phyloP scores from a whole-genome alignment of 2,888 invertebrate genomes.

The Thymelicus acteon region DNA sequence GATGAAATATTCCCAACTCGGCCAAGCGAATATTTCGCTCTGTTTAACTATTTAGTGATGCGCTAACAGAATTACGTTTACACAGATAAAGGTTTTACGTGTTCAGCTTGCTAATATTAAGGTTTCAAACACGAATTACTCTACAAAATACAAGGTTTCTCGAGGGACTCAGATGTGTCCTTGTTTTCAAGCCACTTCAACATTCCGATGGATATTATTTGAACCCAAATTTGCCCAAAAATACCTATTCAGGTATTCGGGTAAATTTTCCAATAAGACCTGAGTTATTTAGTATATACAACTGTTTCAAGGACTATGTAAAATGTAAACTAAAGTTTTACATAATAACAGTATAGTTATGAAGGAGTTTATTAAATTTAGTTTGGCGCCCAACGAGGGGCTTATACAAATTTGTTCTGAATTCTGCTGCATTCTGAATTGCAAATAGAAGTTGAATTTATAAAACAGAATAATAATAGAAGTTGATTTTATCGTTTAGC shows the following conservation, averaged over 20 bases:
- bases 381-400: constrained; percentile 48
- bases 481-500: too few species aligned
- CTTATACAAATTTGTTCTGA: neutral
- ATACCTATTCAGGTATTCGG: constrained; percentile 20
- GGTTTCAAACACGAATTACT: constrained; percentile 42
- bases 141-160: constrained; percentile 40
- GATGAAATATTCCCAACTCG: constrained; percentile 4
- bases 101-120: constrained; percentile 49
- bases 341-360: neutral
- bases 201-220: constrained; percentile 38
- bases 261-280: neutral
- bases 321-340: too few species aligned
- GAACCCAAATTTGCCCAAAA: constrained; percentile 28
- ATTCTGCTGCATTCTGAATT: too few species aligned
- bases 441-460: too few species aligned
- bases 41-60: constrained; percentile 29
- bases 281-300: neutral
- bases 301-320: too few species aligned
- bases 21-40: constrained; percentile 32
- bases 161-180: constrained; percentile 39
- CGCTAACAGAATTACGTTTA: constrained; percentile 34
- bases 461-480: too few species aligned
- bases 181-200: constrained; percentile 27
- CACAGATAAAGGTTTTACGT: constrained; percentile 43
- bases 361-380: neutral